phyloP scores from a whole-genome alignment of 2,797 vertebrate species.

The Smutsia gigantea region DNA sequence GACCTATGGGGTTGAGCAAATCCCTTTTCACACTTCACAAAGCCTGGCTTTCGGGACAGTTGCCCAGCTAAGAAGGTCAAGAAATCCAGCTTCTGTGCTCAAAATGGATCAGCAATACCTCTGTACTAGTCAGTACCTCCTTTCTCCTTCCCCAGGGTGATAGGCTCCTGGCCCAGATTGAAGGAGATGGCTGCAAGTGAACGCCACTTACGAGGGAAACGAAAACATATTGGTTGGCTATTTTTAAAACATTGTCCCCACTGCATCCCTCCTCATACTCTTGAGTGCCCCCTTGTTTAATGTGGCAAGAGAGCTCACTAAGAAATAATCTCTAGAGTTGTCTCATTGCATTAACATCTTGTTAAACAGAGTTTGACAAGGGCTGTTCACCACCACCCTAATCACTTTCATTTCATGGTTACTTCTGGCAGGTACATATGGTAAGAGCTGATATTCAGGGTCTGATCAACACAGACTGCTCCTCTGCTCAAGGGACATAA shows the following conservation, averaged over 20 bases:
- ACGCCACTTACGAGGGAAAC: background rate
- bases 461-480: background rate
- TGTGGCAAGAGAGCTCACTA: background rate
- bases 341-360: background rate
- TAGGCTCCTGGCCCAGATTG: background rate
- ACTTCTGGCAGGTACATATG: background rate
- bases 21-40: background rate
- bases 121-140: background rate
- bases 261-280: background rate
- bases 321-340: background rate
- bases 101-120: background rate
- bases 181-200: background rate
- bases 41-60: conserved; percentile 5
- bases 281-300: background rate
- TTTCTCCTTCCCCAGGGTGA: background rate
- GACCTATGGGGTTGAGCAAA: background rate
- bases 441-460: background rate
- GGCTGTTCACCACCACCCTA: background rate
- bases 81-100: background rate
- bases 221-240: background rate
- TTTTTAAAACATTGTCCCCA: conserved; percentile 22
- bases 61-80: background rate
- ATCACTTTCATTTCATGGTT: background rate
- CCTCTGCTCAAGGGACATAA: background rate
- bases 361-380: background rate